Evolutionary conservation across 2,888 invertebrate species (phyloP).

Genomic region (Dione vanillae): DNA sequence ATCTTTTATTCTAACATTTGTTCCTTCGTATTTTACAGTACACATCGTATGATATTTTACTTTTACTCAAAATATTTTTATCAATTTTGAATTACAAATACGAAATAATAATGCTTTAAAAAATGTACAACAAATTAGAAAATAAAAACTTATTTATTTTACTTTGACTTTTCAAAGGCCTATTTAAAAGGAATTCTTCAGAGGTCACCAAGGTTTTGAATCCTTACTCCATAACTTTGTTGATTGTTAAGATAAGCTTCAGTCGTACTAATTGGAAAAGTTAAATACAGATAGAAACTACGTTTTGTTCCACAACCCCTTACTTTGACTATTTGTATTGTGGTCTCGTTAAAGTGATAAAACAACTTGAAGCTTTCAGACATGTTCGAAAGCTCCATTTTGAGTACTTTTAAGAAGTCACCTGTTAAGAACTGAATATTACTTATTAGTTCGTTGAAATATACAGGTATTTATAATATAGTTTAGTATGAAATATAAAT

Average conservation of each 20-base stretch:
- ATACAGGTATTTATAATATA: background rate
- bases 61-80: too few relatives aligned
- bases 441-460: background rate
- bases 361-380: conserved; percentile 10
- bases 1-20: too few relatives aligned
- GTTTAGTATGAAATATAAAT: background rate
- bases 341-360: conserved; percentile 19
- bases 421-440: background rate
- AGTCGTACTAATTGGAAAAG: conserved; percentile 46
- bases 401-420: conserved; percentile 1
- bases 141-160: conserved; percentile 13
- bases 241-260: conserved; percentile 43
- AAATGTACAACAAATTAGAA: background rate
- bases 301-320: conserved; percentile 34
- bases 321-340: conserved; percentile 20
- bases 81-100: too few relatives aligned
- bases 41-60: too few relatives aligned
- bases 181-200: conserved; percentile 17
- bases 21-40: too few relatives aligned
- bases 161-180: conserved; percentile 20
- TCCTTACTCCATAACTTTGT: conserved; percentile 39
- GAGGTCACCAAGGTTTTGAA: conserved; percentile 32
- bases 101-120: too few relatives aligned
- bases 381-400: background rate
- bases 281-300: conserved; percentile 43